Evolutionary conservation across 1,140 invertebrate species (phyloP), one percentile per base, ranked within the genome.

Genomic region (Drosophila micromelanica): DNA sequence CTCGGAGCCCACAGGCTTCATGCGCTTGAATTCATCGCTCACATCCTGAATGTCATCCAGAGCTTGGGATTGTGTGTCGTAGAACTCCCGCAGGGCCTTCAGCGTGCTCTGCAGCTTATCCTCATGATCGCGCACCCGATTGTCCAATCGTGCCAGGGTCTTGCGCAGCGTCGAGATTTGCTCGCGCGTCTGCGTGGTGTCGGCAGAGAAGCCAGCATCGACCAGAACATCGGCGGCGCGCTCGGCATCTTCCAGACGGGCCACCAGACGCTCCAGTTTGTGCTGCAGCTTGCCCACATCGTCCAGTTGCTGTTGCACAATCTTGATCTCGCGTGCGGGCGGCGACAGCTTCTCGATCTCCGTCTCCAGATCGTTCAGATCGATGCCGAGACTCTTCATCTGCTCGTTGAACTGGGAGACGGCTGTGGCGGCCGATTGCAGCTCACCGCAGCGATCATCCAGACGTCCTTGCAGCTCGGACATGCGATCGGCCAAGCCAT

Each of bases 1-100:
- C 90, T 99, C 98, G 0, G 97, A 97, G 30, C 96, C 97, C 2
- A 99, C 96, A 0, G 97, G 95, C 90, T 97, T 97, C 70, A 98
- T 94, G 71, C 94, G 94, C 15, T 95, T 93, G n/a, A 97, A 94
- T 86, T 97, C 94, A 60, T 96, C 95, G 37, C 93, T 90, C 3
- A 96, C 95, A 73, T 97, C 95, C 68, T 95, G 94, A 7, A 99
- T 95, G 67, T 97, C 96, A 35, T 96, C 95, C 84, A 97, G 93
- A 2, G 96, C 94, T 32, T 93, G 93, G 5, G 94, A 94, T 76
- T 97, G 96, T 0, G 94, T 93, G 73, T 96, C 94, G 92, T 98
- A 97, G 93, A 99, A 98, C 20, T 95, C 94, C 85, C 98, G 96
- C 11, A 99, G 91, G 68, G 95, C 96, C 76, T 95, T 94, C 6